These are phyloP conservation scores for Erpobdella octoculata DNA, from an alignment of 2,888 invertebrate genomes.

Conservation along the genomic window DNA sequence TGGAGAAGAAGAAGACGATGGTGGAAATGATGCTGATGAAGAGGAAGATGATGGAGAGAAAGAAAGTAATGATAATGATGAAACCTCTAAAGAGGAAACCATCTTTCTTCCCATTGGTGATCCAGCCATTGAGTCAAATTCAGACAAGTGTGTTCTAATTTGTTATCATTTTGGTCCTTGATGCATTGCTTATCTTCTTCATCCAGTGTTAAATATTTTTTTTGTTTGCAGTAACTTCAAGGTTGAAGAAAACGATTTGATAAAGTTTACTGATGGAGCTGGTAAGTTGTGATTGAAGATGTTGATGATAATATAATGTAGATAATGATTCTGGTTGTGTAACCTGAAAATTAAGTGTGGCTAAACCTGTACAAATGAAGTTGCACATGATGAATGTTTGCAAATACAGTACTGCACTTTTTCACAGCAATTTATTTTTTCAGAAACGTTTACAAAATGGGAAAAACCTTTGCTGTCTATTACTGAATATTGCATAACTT, in stretches of 20 bases:
- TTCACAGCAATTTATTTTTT: background rate
- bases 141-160: background rate
- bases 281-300: background rate
- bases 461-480: no score
- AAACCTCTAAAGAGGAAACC: background rate
- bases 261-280: constrained; percentile 3
- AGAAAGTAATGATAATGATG: background rate
- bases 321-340: background rate
- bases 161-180: background rate
- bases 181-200: background rate
- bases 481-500: no score
- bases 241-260: constrained; percentile 15
- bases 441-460: no score
- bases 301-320: constrained; percentile 6
- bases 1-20: constrained; percentile 7
- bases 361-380: no score
- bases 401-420: background rate
- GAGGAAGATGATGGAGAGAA: constrained; percentile 22
- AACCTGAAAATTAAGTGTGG: no score
- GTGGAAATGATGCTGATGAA: constrained; percentile 9
- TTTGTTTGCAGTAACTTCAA: background rate
- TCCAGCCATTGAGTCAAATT: background rate
- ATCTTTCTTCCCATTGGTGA: background rate
- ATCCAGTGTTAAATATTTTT: background rate
- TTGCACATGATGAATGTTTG: background rate